Evolutionary conservation across 2,888 invertebrate genomes (phyloP).

Genomic region (Gortyna flavago): DNA sequence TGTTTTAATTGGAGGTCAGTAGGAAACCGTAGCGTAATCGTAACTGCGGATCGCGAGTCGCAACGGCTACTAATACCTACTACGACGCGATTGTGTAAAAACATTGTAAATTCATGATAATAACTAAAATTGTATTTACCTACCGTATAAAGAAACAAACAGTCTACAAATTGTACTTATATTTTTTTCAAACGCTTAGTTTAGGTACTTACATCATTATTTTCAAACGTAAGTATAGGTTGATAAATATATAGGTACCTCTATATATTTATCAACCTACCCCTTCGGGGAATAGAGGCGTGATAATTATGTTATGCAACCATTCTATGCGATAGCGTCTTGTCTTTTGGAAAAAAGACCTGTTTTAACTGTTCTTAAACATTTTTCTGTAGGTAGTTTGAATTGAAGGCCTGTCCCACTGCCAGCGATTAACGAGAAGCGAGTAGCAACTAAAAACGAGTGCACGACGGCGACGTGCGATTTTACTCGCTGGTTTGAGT

Average conservation of each 20-base stretch:
- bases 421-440: background rate
- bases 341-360: background rate
- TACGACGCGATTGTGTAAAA: background rate
- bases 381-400: background rate
- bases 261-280: background rate
- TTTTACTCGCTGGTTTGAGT: background rate
- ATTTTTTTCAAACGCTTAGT: background rate
- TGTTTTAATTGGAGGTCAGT: too few relatives aligned
- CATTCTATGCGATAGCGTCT: background rate
- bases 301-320: background rate
- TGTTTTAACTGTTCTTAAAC: background rate
- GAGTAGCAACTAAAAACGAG: background rate
- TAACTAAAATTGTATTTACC: background rate
- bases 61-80: background rate
- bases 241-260: too few relatives aligned
- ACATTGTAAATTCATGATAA: background rate
- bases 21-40: background rate
- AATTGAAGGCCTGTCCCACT: background rate
- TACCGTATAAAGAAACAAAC: background rate
- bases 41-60: background rate
- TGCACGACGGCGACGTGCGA: background rate
- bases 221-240: background rate
- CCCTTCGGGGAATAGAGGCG: background rate
- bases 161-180: background rate
- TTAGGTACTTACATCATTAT: background rate